Conservation (phyloP, 2,797 vertebrate genomes). For the Meriones psammophilus region DNA sequence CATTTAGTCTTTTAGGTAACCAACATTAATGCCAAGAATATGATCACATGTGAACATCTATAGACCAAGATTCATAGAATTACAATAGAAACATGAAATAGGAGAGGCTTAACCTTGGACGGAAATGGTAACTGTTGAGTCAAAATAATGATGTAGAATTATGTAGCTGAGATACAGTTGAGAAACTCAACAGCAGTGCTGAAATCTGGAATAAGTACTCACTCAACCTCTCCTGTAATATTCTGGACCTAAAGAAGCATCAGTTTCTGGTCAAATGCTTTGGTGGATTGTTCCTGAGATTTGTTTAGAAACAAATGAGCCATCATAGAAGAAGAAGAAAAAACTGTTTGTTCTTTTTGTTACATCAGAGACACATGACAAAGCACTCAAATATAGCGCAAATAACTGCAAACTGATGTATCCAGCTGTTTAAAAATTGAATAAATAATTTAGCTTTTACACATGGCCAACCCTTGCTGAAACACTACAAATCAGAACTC, state of each 20-base stretch:
- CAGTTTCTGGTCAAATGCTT: not conserved
- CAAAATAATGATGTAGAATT: conserved; percentile 1
- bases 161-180: not conserved
- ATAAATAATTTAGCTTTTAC: conserved; percentile 90
- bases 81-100: not conserved
- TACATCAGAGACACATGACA: conserved; percentile 84
- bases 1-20: conserved; percentile 68
- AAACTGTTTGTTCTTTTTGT: conserved; percentile 78
- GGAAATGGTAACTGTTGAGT: not conserved
- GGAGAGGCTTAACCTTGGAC: not conserved
- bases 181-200: not conserved
- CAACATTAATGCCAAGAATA: not conserved
- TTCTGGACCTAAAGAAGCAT: not conserved
- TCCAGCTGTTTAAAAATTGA: conserved; percentile 85
- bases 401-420: conserved; percentile 89
- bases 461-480: conserved; percentile 87
- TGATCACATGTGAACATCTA: not conserved
- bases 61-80: not conserved
- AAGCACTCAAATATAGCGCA: conserved; percentile 88
- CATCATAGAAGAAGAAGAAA: conserved; percentile 74
- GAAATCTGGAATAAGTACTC: conserved; percentile 10
- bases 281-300: conserved; percentile 49
- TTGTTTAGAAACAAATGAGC: conserved; percentile 41
- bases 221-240: not conserved
- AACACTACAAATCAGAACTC: conserved; percentile 88